Evolutionary conservation across 2,888 invertebrate species (phyloP).

Genomic region (Camponotus fellah): DNA sequence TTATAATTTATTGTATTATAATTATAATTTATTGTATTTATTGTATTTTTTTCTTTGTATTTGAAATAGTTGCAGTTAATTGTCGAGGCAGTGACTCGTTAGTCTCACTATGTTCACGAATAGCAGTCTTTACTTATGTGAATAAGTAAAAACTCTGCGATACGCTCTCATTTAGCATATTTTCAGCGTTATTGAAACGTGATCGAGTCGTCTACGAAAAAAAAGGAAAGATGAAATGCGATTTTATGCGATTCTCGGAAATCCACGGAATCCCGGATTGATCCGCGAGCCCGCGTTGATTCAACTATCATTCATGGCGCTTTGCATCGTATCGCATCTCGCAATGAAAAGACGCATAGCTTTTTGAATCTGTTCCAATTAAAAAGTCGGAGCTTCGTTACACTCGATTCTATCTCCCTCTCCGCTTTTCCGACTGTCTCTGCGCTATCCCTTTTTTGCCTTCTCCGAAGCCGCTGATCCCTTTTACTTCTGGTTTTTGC

Average conservation of each 20-base stretch:
- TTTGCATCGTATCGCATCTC: slow-evolving; percentile 78
- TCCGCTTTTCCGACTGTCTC: slow-evolving; percentile 51
- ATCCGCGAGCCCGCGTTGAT: slow-evolving; percentile 75
- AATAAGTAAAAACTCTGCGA: background rate
- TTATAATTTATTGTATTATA: too few species aligned
- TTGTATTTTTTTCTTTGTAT: background rate
- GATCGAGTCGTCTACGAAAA: slow-evolving; percentile 50
- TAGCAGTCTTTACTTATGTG: background rate
- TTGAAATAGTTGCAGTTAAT: background rate
- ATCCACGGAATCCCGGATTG: background rate
- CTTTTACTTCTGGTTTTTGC: slow-evolving; percentile 81
- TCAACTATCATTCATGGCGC: slow-evolving; percentile 81
- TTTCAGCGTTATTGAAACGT: slow-evolving; percentile 68
- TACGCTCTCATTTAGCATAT: slow-evolving; percentile 60
- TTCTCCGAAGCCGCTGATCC: slow-evolving; percentile 46
- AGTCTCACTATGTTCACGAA: background rate
- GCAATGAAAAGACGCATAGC: slow-evolving; percentile 85
- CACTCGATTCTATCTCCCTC: slow-evolving; percentile 79
- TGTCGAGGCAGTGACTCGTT: background rate
- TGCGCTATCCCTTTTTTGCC: slow-evolving; percentile 34
- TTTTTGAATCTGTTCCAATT: slow-evolving; percentile 86
- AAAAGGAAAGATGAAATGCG: slow-evolving; percentile 53
- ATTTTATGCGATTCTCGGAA: slow-evolving; percentile 75
- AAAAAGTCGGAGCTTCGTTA: slow-evolving; percentile 86
- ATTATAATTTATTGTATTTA: too few species aligned